Conservation (phyloP, 2,888 invertebrate genomes). For the Atethmia centrago region DNA sequence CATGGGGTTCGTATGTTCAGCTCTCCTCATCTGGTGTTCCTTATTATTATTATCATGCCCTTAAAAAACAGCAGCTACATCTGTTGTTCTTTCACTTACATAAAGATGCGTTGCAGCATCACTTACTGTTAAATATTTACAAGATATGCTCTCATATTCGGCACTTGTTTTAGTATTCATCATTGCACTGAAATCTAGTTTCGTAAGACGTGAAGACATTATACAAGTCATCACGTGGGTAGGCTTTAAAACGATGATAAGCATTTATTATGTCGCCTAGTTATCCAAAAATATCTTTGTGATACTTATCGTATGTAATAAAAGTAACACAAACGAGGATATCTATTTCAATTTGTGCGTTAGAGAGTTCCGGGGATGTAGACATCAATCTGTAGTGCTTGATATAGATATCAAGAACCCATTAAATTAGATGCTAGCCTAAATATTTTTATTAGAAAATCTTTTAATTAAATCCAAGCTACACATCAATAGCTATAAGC, state of each 20-base stretch:
- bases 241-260: conserved; percentile 59
- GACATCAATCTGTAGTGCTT: not conserved
- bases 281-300: conserved; percentile 57
- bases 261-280: conserved; percentile 57
- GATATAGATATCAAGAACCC: not conserved
- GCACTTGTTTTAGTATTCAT: conserved; percentile 62
- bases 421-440: not conserved
- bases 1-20: not conserved
- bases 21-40: not conserved
- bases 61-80: not conserved
- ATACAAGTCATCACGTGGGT: conserved; percentile 56
- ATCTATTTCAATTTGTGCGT: conserved; percentile 35
- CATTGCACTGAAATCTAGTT: conserved; percentile 61
- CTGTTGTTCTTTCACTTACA: conserved; percentile 17
- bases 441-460: conserved; percentile 16
- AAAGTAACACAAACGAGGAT: conserved; percentile 57
- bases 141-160: conserved; percentile 26
- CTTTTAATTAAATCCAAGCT: not conserved
- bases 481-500: conserved; percentile 5
- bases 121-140: conserved; percentile 30
- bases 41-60: not conserved
- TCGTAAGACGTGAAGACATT: conserved; percentile 57
- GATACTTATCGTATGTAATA: conserved; percentile 59
- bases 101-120: conserved; percentile 43
- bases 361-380: conserved; percentile 21